Percentiles rank a stretch among this genome's conserved stretches.
phyloP scores from a whole-genome alignment of 2,797 vertebrate species.

The Sphenodon punctatus region DNA sequence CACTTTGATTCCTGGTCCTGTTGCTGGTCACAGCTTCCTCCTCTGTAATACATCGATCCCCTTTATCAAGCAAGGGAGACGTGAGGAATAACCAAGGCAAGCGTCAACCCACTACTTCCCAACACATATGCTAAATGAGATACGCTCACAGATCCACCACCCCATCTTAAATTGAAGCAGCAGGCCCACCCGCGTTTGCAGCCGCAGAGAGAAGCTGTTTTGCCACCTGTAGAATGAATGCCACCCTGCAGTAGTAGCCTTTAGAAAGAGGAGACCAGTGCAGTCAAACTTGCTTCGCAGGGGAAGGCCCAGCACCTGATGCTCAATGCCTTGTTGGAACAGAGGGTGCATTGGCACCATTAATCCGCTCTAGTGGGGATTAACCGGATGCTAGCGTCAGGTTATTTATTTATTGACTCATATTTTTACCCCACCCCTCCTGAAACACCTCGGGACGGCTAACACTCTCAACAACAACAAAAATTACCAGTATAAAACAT shows the following conservation, averaged over 20 bases:
- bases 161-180: not conserved
- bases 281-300: not conserved
- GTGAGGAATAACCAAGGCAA: too few relatives aligned
- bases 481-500: too few relatives aligned
- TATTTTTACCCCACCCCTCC: too few relatives aligned
- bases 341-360: too few relatives aligned
- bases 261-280: not conserved
- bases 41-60: not conserved
- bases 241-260: not conserved
- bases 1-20: not conserved
- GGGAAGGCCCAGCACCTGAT: not conserved
- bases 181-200: not conserved
- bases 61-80: too few relatives aligned
- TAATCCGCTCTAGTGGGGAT: too few relatives aligned
- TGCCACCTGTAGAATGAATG: not conserved
- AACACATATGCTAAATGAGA: too few relatives aligned
- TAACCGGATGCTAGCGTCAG: too few relatives aligned
- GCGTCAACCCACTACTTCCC: not conserved
- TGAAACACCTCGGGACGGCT: too few relatives aligned
- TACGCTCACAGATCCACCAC: not conserved
- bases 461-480: too few relatives aligned
- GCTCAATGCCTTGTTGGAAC: rapidly evolving
- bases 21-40: not conserved
- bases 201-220: not conserved
- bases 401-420: too few relatives aligned